phyloP scores from a whole-genome alignment of 2,888 invertebrate genomes.

The Sphinx pinastri region DNA sequence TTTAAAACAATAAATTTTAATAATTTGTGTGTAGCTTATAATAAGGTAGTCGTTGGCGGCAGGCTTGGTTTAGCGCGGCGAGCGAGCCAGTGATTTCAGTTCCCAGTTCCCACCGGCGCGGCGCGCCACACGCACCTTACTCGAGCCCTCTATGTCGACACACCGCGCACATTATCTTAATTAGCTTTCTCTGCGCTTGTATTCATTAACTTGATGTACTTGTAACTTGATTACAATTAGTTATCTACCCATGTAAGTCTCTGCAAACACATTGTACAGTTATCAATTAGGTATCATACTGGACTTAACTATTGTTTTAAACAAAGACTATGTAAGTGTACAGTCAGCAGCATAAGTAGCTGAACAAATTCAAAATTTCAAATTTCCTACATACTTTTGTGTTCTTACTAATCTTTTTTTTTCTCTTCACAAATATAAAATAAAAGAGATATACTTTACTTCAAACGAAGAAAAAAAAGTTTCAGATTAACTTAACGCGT shows the following conservation, averaged over 20 bases:
- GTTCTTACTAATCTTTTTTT: too few relatives aligned
- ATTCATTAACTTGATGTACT: slow-evolving; percentile 52
- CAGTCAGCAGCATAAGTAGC: too few relatives aligned
- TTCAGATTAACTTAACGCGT: too few relatives aligned
- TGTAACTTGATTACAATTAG: slow-evolving; percentile 44
- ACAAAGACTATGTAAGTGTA: too few relatives aligned
- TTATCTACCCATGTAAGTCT: slow-evolving; percentile 32
- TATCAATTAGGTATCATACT: background rate
- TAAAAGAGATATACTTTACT: too few relatives aligned
- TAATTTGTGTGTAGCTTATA: background rate
- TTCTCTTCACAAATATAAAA: too few relatives aligned
- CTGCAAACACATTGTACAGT: background rate
- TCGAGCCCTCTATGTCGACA: slow-evolving; percentile 51
- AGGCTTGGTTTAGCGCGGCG: slow-evolving; percentile 8
- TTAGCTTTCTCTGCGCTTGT: slow-evolving; percentile 59
- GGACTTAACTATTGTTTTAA: background rate
- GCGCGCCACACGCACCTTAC: slow-evolving; percentile 52
- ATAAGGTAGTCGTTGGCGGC: background rate
- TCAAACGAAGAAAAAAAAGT: too few relatives aligned
- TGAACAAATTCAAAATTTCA: too few relatives aligned
- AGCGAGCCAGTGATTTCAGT: slow-evolving; percentile 59
- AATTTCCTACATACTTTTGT: too few relatives aligned
- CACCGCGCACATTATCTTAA: slow-evolving; percentile 68
- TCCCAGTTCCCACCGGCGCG: slow-evolving; percentile 42
- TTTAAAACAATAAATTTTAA: background rate